Evolutionary conservation across 2,888 invertebrate species (phyloP), one percentile per base, ranked within the genome.

Genomic region (Microplitis deprimator): DNA sequence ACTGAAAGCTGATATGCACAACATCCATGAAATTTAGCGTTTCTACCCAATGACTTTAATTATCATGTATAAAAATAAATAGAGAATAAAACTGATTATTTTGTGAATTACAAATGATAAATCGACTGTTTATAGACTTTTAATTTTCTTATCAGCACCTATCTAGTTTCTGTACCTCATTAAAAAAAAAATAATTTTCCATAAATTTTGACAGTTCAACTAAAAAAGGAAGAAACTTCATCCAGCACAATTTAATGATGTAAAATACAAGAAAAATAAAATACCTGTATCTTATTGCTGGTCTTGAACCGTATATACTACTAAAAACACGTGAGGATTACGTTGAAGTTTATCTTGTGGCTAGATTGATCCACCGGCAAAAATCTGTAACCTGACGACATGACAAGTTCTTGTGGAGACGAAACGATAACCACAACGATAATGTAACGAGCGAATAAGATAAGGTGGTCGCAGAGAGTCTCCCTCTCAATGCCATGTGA

Each of bases 351-450:
- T 77, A 79, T 76, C 74, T 75, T 62, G 39, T 61, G 59, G 64
- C 29, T 17, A 77, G 78, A 78, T 78, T 77, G 76, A 80, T 79
- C 79, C 74, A 78, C 65, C 77, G 69, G 73, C 60, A 75, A 62
- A 77, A 80, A 80, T 77, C 64, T 71, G 77, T 72, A 76, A 79
- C 75, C 72, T 77, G 77, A 78, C 70, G 64, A 65, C 76, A 81
- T 79, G 76, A 82, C 81, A 79, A 75, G 76, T n/a, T 68, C 62
- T 67, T 69, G 78, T 74, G 81, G 78, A 79, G 81, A 79, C 82
- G 83, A 77, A 79, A 81, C 84, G 87, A 87, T 85, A 85, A 85
- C 82, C 83, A 81, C 82, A 82, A 84, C 82, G 83, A 87, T 86
- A 85, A 85, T 84, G 85, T 84, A 85, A 84, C 84, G 85, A 84